Conservation (phyloP, 1,140 invertebrate species). For the Littorina saxatilis region DNA sequence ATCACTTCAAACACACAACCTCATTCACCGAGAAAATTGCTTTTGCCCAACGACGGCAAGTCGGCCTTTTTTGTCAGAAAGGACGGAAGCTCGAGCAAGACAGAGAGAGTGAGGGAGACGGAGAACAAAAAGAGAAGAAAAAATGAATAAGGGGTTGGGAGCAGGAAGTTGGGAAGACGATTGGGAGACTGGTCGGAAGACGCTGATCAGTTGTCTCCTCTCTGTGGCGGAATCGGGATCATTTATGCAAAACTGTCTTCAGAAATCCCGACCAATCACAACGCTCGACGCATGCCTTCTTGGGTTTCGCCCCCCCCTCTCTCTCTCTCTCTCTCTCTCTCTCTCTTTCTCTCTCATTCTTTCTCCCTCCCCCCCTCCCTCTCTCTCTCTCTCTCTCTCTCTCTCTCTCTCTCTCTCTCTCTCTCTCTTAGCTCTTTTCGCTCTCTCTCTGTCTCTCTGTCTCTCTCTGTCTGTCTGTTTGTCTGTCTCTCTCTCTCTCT, state of each 20-base stretch:
- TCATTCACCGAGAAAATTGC: constrained; percentile 37
- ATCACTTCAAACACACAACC: constrained; percentile 36
- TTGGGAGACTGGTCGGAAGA: background rate
- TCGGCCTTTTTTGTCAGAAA: background rate
- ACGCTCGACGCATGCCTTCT: background rate
- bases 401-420: too few species aligned
- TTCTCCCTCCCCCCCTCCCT: too few species aligned
- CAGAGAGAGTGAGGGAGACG: constrained; percentile 1
- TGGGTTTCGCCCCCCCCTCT: background rate
- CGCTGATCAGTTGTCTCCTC: too few species aligned
- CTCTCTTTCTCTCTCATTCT: too few species aligned
- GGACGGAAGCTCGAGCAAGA: background rate
- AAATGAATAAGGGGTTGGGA: background rate
- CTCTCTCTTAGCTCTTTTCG: too few species aligned
- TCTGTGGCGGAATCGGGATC: background rate
- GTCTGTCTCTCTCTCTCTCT: too few species aligned
- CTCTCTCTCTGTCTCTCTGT: too few species aligned
- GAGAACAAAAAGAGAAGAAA: background rate
- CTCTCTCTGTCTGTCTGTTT: too few species aligned
- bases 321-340: background rate
- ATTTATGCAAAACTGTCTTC: background rate
- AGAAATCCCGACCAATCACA: background rate
- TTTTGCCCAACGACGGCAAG: constrained; percentile 16
- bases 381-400: too few species aligned
- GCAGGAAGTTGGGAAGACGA: background rate